Evolutionary conservation across 2,797 vertebrate genomes (phyloP).

Genomic region (Sebastes nivosus): DNA sequence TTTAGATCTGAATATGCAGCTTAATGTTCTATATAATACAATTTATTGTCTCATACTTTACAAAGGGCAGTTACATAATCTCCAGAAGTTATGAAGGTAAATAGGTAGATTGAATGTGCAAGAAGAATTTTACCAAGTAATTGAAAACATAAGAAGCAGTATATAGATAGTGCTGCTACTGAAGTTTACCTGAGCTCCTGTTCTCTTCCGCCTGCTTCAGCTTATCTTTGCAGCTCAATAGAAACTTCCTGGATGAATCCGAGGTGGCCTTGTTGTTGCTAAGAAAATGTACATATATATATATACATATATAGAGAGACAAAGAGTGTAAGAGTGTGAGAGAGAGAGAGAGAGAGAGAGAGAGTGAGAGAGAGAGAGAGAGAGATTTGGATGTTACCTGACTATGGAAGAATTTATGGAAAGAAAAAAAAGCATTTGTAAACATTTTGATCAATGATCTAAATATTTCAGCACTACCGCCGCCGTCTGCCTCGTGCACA

Average conservation of each 20-base stretch:
- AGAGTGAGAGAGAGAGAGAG: too few relatives aligned
- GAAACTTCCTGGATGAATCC: slow-evolving; percentile 91
- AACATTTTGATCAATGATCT: neutral
- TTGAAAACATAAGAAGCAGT: neutral
- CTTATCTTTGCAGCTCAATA: slow-evolving; percentile 93
- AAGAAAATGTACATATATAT: neutral
- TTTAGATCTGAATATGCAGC: neutral
- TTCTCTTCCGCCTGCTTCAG: slow-evolving; percentile 93
- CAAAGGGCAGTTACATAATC: neutral
- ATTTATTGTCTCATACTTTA: neutral
- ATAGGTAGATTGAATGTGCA: neutral
- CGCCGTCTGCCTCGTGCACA: too few relatives aligned
- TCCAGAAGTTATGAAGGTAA: neutral
- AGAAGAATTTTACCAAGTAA: neutral
- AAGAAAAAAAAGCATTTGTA: neutral
- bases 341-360: too few relatives aligned
- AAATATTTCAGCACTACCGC: neutral
- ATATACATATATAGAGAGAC: too few relatives aligned
- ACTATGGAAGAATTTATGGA: neutral
- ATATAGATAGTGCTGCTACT: neutral
- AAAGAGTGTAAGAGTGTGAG: too few relatives aligned
- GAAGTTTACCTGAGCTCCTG: slow-evolving; percentile 84
- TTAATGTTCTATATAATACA: neutral
- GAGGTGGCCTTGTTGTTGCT: slow-evolving; percentile 96
- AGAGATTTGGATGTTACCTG: neutral